These are phyloP conservation scores for Anguilla marmorata DNA, from an alignment of 2,797 vertebrate species.

Conservation along the genomic window DNA sequence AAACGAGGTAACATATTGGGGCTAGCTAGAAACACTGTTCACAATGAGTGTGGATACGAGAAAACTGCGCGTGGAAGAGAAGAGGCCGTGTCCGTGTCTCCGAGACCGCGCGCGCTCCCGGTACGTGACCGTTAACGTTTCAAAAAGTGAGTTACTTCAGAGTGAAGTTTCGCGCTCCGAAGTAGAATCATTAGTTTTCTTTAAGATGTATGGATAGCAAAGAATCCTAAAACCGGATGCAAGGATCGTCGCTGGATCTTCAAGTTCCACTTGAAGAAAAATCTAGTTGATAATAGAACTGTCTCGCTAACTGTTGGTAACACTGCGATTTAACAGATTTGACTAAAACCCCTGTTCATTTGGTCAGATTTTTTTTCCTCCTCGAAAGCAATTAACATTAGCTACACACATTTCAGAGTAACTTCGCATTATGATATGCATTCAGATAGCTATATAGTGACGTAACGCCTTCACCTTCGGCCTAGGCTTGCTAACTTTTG, in stretches of 20 bases:
- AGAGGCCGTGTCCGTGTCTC: conserved; percentile 45
- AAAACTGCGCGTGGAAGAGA: conserved; percentile 26
- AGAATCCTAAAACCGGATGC: neutral
- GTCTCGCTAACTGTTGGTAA: no score
- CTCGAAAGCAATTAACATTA: neutral
- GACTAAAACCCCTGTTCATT: no score
- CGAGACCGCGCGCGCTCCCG: conserved; percentile 25
- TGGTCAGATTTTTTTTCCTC: no score
- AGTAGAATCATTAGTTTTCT: neutral
- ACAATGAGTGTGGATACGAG: conserved; percentile 29
- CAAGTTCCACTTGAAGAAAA: no score
- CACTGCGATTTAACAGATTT: no score
- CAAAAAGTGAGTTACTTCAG: conserved; percentile 33
- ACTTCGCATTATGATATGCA: neutral
- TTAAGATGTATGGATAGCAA: neutral
- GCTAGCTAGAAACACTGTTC: conserved; percentile 25
- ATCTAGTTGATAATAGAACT: no score
- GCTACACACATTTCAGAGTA: neutral
- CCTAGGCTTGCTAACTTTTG: neutral
- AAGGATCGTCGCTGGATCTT: neutral
- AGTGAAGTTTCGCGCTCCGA: neutral
- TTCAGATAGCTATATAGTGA: neutral
- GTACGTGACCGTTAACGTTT: conserved; percentile 33
- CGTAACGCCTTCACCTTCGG: neutral
- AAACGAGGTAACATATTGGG: neutral